phyloP scores from a whole-genome alignment of 1,140 invertebrate genomes.

The Micrasema minimum region DNA sequence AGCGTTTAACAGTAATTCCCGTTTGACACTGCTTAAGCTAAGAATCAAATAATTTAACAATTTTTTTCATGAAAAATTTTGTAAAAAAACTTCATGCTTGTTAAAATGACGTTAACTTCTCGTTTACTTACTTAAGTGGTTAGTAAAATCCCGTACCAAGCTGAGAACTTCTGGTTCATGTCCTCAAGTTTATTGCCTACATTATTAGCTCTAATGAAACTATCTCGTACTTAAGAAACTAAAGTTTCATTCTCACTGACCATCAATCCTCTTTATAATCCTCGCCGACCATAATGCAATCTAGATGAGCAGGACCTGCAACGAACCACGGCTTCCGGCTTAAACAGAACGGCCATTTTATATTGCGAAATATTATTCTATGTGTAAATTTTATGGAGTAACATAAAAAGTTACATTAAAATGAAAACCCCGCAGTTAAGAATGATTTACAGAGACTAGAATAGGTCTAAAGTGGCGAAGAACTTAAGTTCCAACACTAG shows the following conservation, averaged over 20 bases:
- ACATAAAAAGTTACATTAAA: constrained; percentile 55
- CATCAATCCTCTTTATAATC: constrained; percentile 36
- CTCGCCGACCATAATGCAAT: constrained; percentile 24
- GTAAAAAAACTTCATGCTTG: no score
- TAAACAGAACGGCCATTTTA: constrained; percentile 48
- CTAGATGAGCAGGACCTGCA: constrained; percentile 11
- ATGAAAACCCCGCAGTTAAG: constrained; percentile 54
- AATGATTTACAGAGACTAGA: constrained; percentile 52
- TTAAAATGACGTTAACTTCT: no score
- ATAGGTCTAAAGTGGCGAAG: constrained; percentile 46
- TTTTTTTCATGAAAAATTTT: no score
- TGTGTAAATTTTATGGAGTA: constrained; percentile 54
- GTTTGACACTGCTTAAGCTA: no score
- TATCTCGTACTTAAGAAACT: constrained; percentile 6
- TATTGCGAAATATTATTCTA: constrained; percentile 53
- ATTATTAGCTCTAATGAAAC: constrained; percentile 14
- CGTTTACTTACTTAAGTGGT: no score
- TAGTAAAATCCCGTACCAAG: no score
- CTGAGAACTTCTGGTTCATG: background rate
- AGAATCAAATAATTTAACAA: no score
- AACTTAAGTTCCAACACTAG: constrained; percentile 27
- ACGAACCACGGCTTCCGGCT: constrained; percentile 1
- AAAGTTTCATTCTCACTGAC: constrained; percentile 9
- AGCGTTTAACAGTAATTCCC: no score
- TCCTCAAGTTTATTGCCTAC: background rate